Conservation (phyloP, 2,797 vertebrate genomes). For the Geotrypetes seraphini region DNA sequence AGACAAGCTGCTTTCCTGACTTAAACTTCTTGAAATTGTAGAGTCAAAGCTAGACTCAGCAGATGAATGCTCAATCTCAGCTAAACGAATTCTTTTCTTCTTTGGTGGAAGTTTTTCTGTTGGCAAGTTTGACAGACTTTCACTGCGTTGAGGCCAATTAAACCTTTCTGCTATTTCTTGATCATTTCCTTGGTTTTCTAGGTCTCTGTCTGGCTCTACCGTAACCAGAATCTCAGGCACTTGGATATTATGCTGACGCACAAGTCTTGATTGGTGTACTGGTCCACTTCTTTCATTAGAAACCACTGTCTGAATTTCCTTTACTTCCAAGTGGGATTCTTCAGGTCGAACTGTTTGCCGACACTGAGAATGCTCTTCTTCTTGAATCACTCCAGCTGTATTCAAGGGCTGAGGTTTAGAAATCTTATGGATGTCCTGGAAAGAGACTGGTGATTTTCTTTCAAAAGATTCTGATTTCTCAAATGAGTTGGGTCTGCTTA, state of each 20-base stretch:
- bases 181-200: slow-evolving; percentile 65
- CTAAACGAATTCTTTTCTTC: slow-evolving; percentile 92
- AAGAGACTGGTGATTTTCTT: slow-evolving; percentile 61
- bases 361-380: slow-evolving; percentile 33
- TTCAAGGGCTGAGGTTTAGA: slow-evolving; percentile 49
- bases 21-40: slow-evolving; percentile 82
- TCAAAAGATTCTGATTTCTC: slow-evolving; percentile 79
- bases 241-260: slow-evolving; percentile 93
- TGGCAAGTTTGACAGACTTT: slow-evolving; percentile 87
- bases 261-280: slow-evolving; percentile 72
- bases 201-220: slow-evolving; percentile 87
- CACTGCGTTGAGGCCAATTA: slow-evolving; percentile 92
- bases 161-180: slow-evolving; percentile 81
- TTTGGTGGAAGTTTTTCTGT: slow-evolving; percentile 95
- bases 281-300: slow-evolving; percentile 46
- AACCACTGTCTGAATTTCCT: slow-evolving; percentile 33
- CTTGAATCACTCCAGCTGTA: slow-evolving; percentile 31
- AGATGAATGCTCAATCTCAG: slow-evolving; percentile 91
- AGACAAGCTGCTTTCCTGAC: slow-evolving; percentile 89
- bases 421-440: slow-evolving; percentile 51
- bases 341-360: slow-evolving; percentile 38
- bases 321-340: slow-evolving; percentile 42
- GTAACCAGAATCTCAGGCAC: slow-evolving; percentile 96
- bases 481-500: slow-evolving; percentile 83
- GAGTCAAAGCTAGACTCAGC: slow-evolving; percentile 90